Conservation (phyloP, 2,888 invertebrate species). For the Druceiella hillmani region DNA sequence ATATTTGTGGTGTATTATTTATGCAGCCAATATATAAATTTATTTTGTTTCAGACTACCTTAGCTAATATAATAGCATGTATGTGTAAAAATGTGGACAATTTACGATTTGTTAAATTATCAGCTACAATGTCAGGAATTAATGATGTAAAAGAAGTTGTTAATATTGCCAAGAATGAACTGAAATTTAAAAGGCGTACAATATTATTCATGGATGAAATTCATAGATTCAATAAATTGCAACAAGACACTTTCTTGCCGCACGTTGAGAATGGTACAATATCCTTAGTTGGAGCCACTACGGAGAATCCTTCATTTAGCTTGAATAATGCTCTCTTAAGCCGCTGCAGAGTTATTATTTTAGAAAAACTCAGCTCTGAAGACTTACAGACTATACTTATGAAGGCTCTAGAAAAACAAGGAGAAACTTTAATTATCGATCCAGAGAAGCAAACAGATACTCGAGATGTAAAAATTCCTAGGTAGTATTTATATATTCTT, state of each 20-base stretch:
- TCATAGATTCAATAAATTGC: slow-evolving; percentile 78
- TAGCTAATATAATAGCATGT: slow-evolving; percentile 66
- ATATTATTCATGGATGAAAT: slow-evolving; percentile 84
- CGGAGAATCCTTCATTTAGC: slow-evolving; percentile 84
- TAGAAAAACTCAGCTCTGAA: slow-evolving; percentile 61
- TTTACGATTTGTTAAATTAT: slow-evolving; percentile 65
- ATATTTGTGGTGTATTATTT: slow-evolving; percentile 3
- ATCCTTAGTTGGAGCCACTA: slow-evolving; percentile 75
- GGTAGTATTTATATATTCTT: slow-evolving; percentile 28
- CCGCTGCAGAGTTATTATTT: slow-evolving; percentile 68
- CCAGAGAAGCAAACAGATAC: slow-evolving; percentile 24
- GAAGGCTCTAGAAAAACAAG: slow-evolving; percentile 44
- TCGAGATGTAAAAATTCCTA: slow-evolving; percentile 26
- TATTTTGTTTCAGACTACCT: slow-evolving; percentile 56
- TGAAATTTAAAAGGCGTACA: slow-evolving; percentile 63
- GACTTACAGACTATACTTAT: slow-evolving; percentile 58
- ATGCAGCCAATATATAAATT: slow-evolving; percentile 5
- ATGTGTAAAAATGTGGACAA: slow-evolving; percentile 57
- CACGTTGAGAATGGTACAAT: slow-evolving; percentile 78
- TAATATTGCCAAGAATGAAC: slow-evolving; percentile 65
- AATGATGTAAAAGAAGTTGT: slow-evolving; percentile 73
- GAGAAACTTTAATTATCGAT: slow-evolving; percentile 31
- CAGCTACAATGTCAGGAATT: slow-evolving; percentile 71
- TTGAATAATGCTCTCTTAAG: slow-evolving; percentile 75
- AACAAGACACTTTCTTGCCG: slow-evolving; percentile 76